Evolutionary conservation across 2,888 invertebrate genomes (phyloP), one percentile per base, ranked within the genome.

Genomic region (Agriopis marginaria): DNA sequence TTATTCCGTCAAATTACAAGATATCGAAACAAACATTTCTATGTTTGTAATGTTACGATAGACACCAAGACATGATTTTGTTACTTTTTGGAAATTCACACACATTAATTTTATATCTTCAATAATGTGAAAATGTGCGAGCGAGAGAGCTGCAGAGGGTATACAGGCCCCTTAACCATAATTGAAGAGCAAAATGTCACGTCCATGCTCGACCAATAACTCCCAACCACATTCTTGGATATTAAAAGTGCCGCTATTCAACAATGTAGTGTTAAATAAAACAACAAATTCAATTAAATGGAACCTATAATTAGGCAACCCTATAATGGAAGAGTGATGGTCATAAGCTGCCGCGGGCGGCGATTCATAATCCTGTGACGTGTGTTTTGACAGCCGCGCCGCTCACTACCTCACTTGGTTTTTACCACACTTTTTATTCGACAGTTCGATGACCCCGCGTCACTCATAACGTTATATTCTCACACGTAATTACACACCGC

Each of bases 281-380:
- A 70, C 49, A 55, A 62, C 45, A 65, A 58, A 56, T 63, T 56
- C 58, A 58, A 64, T 71, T 65, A 67, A 60, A 42, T 53, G 50
- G 51, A 64, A 69, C 54, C 42, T 63, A 66, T 60, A 50, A 65
- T 55, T 75, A 68, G 78, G 73, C 79, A 82, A 73, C 84, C 85
- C 81, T 85, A 76, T 73, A 68, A 71, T 64, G 56, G 50, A 14
- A 12, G 64, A 63, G 49, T 50, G 63, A 49, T 14, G 49, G 49
- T n/a, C 49, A 12, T 12, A 59, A 23, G 64, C 61, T 75, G 89
- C 90, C 88, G 79, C 87, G 77, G 89, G 90, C 90, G 88, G 89
- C 87, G 89, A 89, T 91, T 87, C 84, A 91, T 92, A 92, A 91
- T 89, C 92, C 92, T 81, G 91, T 91, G 92, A 91, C 92, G 91